Percentiles rank a stretch among this genome's conserved stretches.
Conservation (phyloP, 2,113 vertebrate species). For the Pteruthius melanotis region DNA sequence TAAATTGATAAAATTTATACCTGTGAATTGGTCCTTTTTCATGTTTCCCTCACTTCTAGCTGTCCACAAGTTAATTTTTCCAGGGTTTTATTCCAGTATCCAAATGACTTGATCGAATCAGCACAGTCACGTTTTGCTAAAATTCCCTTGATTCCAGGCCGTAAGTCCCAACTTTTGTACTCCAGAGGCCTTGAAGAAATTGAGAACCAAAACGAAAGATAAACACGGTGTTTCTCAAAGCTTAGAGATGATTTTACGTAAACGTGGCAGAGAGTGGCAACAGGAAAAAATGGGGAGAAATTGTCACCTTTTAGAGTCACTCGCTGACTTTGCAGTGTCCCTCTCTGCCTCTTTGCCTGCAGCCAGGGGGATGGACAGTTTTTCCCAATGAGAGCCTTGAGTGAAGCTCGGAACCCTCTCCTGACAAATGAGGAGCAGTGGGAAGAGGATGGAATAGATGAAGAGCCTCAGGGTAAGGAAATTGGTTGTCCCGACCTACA, state of each 20-base stretch:
- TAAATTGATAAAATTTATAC: neutral
- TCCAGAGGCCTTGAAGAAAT: neutral
- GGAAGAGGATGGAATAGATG: slow-evolving; percentile 85
- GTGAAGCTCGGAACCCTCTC: slow-evolving; percentile 86
- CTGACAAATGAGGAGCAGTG: slow-evolving; percentile 87
- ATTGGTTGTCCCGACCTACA: neutral
- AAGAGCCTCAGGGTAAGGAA: slow-evolving; percentile 81
- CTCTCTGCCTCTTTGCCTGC: neutral
- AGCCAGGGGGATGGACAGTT: slow-evolving; percentile 94
- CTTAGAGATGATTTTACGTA: neutral
- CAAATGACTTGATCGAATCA: neutral
- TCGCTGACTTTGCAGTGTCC: neutral
- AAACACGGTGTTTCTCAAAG: neutral
- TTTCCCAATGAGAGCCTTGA: slow-evolving; percentile 84
- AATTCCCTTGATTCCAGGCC: neutral
- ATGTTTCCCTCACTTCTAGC: neutral
- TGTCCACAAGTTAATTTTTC: neutral
- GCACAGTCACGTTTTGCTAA: neutral
- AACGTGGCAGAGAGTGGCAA: neutral
- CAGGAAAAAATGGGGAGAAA: neutral
- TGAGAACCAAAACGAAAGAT: neutral
- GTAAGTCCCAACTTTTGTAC: neutral
- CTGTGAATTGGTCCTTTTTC: neutral
- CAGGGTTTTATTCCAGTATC: neutral
- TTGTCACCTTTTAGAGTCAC: neutral